A percentile compares a stretch with the other conserved stretches of the same genome.
These are phyloP conservation scores for Oopsacas minuta DNA, from an alignment of 37 sponge, comb jelly and placozoan genomes.

Conservation along the genomic window DNA sequence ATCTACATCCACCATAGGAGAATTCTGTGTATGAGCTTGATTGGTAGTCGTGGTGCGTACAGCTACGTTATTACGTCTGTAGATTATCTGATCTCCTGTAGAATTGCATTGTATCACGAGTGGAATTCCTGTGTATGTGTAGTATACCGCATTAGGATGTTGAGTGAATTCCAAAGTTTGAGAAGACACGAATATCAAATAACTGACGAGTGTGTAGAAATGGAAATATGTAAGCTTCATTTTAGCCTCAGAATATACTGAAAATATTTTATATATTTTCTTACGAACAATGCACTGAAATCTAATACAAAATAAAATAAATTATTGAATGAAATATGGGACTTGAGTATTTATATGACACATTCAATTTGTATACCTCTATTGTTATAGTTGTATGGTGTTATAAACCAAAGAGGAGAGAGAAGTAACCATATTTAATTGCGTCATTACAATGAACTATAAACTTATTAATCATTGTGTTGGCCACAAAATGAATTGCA, in stretches of 20 bases:
- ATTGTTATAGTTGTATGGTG: no score
- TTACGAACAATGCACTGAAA: neutral
- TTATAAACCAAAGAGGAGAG: no score
- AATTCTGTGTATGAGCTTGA: neutral
- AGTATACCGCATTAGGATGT: neutral
- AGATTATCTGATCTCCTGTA: neutral
- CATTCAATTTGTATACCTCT: no score
- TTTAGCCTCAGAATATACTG: neutral
- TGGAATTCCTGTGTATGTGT: neutral
- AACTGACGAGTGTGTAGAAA: neutral
- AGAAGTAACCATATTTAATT: no score
- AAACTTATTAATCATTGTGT: no score
- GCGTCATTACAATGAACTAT: no score
- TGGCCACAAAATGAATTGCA: no score
- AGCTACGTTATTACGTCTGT: neutral
- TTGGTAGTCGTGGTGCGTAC: neutral
- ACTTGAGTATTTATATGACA: no score
- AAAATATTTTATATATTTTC: neutral
- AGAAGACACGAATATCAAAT: neutral
- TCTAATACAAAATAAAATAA: neutral
- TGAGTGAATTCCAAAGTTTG: neutral
- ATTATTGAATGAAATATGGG: no score
- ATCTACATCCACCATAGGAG: neutral
- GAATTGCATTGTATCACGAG: neutral
- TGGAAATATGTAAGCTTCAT: neutral